A percentile compares a stretch with the other conserved stretches of the same genome.
These are phyloP conservation scores for Pomacea maculata DNA, from an alignment of 1,140 invertebrate genomes.

Conservation along the genomic window DNA sequence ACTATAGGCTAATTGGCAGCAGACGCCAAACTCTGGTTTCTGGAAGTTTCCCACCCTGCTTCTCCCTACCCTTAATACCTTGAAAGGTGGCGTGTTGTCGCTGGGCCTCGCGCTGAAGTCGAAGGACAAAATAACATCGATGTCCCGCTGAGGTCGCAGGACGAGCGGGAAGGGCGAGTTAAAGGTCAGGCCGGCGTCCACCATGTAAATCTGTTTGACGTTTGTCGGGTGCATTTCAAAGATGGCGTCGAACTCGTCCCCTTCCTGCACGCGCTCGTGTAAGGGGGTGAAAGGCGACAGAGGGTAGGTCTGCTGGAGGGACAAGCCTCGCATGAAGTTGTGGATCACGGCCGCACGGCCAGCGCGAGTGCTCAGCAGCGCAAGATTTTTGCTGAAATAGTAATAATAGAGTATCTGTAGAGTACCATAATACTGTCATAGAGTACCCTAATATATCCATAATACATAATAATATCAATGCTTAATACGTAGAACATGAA, in stretches of 20 bases:
- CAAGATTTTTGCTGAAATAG: constrained; percentile 48
- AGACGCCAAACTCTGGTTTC: no score
- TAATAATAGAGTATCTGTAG: not conserved
- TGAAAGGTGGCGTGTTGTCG: constrained; percentile 66
- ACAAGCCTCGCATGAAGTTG: constrained; percentile 68
- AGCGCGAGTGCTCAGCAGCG: constrained; percentile 63
- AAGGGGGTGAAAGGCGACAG: constrained; percentile 62
- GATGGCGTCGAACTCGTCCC: constrained; percentile 63
- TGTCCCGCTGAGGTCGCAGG: constrained; percentile 65
- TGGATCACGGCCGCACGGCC: constrained; percentile 67
- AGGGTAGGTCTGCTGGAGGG: constrained; percentile 63
- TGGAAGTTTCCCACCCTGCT: not conserved
- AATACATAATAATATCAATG: no score
- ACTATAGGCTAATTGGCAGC: no score
- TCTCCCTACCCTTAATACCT: constrained; percentile 48
- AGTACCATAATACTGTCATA: no score
- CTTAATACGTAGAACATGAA: not conserved
- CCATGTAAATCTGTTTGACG: constrained; percentile 67
- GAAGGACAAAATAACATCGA: constrained; percentile 67
- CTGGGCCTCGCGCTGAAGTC: constrained; percentile 67
- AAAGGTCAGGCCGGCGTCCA: constrained; percentile 68
- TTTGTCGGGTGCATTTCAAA: constrained; percentile 64
- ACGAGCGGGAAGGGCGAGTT: constrained; percentile 68
- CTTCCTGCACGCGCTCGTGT: constrained; percentile 18
- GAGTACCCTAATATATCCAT: no score